Percentiles rank a stretch among this genome's conserved stretches.
These are phyloP conservation scores for Dicyrtoma fusca DNA, from an alignment of 2,888 invertebrate species.

Conservation along the genomic window DNA sequence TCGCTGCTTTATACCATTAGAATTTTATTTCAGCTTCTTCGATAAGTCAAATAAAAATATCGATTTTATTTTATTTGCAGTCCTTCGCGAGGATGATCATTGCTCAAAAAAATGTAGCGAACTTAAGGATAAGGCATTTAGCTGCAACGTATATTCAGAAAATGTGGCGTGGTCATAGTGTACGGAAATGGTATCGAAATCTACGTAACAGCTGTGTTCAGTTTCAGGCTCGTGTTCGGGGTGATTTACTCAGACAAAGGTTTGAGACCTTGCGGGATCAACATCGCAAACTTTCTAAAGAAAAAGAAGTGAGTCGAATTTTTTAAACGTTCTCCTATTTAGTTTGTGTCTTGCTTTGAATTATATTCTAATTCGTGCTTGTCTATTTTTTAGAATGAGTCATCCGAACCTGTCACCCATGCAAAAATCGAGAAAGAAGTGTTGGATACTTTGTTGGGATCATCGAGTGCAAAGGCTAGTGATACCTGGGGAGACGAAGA, in stretches of 20 bases:
- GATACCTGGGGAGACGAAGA: not conserved
- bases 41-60: not conserved
- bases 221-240: constrained; percentile 76
- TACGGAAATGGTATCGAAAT: constrained; percentile 70
- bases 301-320: constrained; percentile 13
- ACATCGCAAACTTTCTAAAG: constrained; percentile 42
- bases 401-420: no score
- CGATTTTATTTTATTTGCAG: constrained; percentile 59
- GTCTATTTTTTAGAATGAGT: no score
- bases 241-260: constrained; percentile 67
- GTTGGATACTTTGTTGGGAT: no score
- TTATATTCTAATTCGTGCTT: no score
- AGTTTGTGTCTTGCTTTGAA: no score
- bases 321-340: no score
- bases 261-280: constrained; percentile 61
- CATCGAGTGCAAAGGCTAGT: no score
- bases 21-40: not conserved
- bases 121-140: constrained; percentile 59
- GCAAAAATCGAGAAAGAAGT: no score
- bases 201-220: constrained; percentile 66
- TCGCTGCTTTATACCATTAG: no score
- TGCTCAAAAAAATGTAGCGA: constrained; percentile 64
- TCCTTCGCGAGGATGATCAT: constrained; percentile 70
- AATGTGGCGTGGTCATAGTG: constrained; percentile 73
- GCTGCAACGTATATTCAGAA: constrained; percentile 73